A percentile compares a stretch with the other conserved stretches of the same genome.
These are phyloP conservation scores for Drosophila sulfurigaster DNA, from an alignment of 1,140 invertebrate genomes.

Conservation along the genomic window DNA sequence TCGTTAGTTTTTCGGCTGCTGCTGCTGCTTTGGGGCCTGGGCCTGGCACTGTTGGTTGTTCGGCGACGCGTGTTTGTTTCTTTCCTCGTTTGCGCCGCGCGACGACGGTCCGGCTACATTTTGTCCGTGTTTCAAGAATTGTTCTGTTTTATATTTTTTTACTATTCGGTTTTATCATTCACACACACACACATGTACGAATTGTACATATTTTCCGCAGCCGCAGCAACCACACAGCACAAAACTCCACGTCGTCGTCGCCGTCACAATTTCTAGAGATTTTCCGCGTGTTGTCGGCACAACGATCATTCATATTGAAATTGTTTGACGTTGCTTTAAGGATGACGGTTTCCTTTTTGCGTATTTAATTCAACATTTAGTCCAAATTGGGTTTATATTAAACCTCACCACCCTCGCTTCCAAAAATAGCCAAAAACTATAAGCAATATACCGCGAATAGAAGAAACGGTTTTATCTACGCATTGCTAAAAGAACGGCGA, in stretches of 20 bases:
- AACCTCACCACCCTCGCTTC: neutral
- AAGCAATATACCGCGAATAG: slow-evolving; percentile 25
- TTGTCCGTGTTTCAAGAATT: slow-evolving; percentile 75
- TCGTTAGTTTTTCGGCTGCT: slow-evolving; percentile 63
- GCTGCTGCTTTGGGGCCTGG: slow-evolving; percentile 20
- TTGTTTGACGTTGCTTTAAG: slow-evolving; percentile 17
- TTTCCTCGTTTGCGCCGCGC: slow-evolving; percentile 80
- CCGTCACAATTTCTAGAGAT: slow-evolving; percentile 22
- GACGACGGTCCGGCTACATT: slow-evolving; percentile 71
- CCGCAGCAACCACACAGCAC: slow-evolving; percentile 43
- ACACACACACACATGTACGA: slow-evolving; percentile 18
- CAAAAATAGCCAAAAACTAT: slow-evolving; percentile 49
- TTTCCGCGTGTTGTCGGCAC: slow-evolving; percentile 39
- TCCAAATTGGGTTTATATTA: slow-evolving; percentile 64
- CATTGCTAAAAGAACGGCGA: slow-evolving; percentile 55
- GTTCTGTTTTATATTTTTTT: slow-evolving; percentile 74
- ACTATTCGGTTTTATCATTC: slow-evolving; percentile 67
- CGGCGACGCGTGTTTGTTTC: slow-evolving; percentile 73
- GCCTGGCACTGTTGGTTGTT: slow-evolving; percentile 45
- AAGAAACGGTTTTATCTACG: slow-evolving; percentile 54
- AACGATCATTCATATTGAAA: slow-evolving; percentile 29
- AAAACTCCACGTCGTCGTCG: slow-evolving; percentile 40
- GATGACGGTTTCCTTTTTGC: slow-evolving; percentile 43
- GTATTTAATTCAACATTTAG: slow-evolving; percentile 59
- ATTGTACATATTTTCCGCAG: slow-evolving; percentile 56